A percentile compares a stretch with the other conserved stretches of the same genome.
Conservation (phyloP, 2,113 vertebrate genomes). For the Neogobius melanostomus region DNA sequence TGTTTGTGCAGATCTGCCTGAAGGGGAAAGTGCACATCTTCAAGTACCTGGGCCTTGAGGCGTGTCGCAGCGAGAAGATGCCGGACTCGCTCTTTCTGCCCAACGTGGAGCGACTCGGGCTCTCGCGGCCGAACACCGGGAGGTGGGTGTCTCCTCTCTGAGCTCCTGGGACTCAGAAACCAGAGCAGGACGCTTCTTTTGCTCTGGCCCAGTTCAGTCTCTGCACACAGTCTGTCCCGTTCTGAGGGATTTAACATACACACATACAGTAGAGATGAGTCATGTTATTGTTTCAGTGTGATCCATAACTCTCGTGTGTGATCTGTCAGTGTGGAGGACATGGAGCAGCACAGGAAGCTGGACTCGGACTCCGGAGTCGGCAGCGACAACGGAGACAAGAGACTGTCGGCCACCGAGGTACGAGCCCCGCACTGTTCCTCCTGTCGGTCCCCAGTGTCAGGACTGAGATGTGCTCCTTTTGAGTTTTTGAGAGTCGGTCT, state of each 20-base stretch:
- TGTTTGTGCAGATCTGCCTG: conserved; percentile 84
- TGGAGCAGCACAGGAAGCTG: conserved; percentile 86
- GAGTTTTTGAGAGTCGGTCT: no score
- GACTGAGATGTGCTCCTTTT: no score
- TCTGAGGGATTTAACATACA: no score
- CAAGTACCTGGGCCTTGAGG: conserved; percentile 91
- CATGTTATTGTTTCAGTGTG: conserved; percentile 18
- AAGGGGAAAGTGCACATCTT: conserved; percentile 97
- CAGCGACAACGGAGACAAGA: conserved; percentile 94
- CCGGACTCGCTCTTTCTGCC: conserved; percentile 86
- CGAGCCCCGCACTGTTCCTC: background rate
- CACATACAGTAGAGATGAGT: conserved; percentile 3
- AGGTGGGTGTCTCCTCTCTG: conserved; percentile 71
- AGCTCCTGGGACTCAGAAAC: background rate
- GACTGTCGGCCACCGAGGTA: conserved; percentile 93
- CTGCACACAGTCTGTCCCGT: background rate
- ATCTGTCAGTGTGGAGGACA: conserved; percentile 79
- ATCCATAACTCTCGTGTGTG: no score
- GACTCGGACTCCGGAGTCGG: conserved; percentile 95
- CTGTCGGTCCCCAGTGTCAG: no score
- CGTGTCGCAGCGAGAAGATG: conserved; percentile 89
- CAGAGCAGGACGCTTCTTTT: conserved; percentile 2
- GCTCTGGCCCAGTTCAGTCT: background rate
- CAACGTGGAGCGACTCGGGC: conserved; percentile 82
- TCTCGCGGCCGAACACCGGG: conserved; percentile 81